These are phyloP conservation scores for Cantharis rustica DNA, from an alignment of 2,888 invertebrate species.

Conservation along the genomic window DNA sequence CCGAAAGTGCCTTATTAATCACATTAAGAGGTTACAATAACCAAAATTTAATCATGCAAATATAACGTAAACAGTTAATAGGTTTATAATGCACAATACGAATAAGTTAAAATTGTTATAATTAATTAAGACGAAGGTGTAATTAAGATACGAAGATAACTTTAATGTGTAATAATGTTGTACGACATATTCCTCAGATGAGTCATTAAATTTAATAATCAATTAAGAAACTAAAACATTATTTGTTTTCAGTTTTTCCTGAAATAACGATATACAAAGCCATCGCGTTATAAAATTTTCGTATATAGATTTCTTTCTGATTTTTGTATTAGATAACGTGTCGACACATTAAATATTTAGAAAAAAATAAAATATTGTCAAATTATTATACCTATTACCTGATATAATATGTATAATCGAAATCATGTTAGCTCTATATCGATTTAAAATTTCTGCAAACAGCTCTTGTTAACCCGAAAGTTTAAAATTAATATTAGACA, in stretches of 20 bases:
- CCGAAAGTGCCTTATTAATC: neutral
- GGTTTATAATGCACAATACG: slow-evolving; percentile 12
- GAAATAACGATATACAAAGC: no score
- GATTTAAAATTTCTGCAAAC: no score
- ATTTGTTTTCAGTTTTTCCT: neutral
- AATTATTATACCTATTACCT: no score
- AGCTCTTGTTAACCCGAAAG: no score
- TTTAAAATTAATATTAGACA: no score
- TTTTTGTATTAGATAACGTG: no score
- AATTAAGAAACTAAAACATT: neutral
- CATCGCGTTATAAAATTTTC: no score
- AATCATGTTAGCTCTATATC: no score
- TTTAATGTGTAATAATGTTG: slow-evolving; percentile 1
- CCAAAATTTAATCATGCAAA: slow-evolving; percentile 8
- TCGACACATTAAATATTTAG: no score
- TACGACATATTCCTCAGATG: neutral
- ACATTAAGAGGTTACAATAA: neutral
- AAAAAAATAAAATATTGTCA: no score
- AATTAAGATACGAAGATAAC: slow-evolving; percentile 9
- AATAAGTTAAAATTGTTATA: slow-evolving; percentile 6
- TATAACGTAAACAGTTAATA: slow-evolving; percentile 9
- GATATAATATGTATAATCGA: no score
- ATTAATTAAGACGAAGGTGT: neutral
- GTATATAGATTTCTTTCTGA: no score
- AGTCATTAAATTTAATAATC: neutral